These are phyloP conservation scores for Xenopus borealis DNA, from an alignment of 2,113 vertebrate species.

Conservation along the genomic window DNA sequence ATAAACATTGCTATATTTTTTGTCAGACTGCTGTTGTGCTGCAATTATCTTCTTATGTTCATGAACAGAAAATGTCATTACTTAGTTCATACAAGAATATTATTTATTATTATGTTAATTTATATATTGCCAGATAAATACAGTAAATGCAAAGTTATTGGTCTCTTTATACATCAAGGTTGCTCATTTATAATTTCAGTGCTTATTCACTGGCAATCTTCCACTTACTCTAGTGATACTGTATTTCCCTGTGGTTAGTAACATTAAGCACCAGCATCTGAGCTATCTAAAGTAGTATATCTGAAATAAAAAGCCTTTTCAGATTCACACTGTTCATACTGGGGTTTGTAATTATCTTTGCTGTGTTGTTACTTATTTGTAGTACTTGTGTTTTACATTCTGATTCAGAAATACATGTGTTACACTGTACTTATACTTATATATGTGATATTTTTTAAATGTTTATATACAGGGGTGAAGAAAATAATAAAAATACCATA, in stretches of 20 bases:
- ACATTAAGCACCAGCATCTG: slow-evolving; percentile 24
- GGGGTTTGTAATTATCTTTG: slow-evolving; percentile 36
- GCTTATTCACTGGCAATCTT: not conserved
- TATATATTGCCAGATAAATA: too few relatives aligned
- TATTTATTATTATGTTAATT: not conserved
- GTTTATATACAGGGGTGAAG: too few relatives aligned
- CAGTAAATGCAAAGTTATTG: not conserved
- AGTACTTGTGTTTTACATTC: slow-evolving; percentile 60
- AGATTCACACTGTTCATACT: not conserved
- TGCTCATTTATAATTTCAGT: not conserved
- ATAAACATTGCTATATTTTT: too few relatives aligned
- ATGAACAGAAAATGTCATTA: too few relatives aligned
- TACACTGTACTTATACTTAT: too few relatives aligned
- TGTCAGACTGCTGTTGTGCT: not conserved
- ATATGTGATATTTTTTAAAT: too few relatives aligned
- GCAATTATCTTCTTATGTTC: too few relatives aligned
- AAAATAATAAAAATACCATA: too few relatives aligned
- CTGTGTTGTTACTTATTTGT: slow-evolving; percentile 51
- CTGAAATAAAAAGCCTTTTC: slow-evolving; percentile 51
- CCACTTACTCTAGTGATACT: not conserved
- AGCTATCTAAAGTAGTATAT: slow-evolving; percentile 49
- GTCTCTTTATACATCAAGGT: not conserved
- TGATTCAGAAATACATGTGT: slow-evolving; percentile 21
- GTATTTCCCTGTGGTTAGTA: not conserved
- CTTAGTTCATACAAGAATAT: not conserved